phyloP scores from a whole-genome alignment of 2,888 invertebrate species.

The Chaitophorus viminalis region DNA sequence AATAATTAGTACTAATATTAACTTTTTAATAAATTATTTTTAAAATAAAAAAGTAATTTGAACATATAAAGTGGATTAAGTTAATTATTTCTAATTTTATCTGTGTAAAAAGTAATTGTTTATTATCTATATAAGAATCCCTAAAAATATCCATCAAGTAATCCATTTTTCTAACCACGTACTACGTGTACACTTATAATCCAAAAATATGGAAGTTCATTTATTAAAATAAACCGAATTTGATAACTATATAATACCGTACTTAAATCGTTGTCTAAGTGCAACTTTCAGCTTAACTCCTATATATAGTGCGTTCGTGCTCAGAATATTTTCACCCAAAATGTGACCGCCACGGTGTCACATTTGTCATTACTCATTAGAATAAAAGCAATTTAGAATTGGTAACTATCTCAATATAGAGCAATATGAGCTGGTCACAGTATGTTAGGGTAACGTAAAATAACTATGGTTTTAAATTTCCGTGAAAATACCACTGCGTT shows the following conservation, averaged over 20 bases:
- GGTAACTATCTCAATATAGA: slow-evolving; percentile 16
- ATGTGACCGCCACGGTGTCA: not conserved
- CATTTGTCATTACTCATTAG: slow-evolving; percentile 41
- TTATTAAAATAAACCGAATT: slow-evolving; percentile 19
- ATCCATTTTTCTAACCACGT: slow-evolving; percentile 5
- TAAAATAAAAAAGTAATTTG: no score
- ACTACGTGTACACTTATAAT: not conserved
- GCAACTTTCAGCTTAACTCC: not conserved
- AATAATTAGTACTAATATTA: no score
- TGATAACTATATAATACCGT: slow-evolving; percentile 26
- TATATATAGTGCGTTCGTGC: slow-evolving; percentile 29
- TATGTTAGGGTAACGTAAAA: not conserved
- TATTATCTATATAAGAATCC: no score
- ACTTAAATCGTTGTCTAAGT: slow-evolving; percentile 37
- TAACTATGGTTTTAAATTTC: not conserved
- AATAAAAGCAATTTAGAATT: slow-evolving; percentile 37
- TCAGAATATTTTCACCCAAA: slow-evolving; percentile 11
- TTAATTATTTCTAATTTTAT: no score
- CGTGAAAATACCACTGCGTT: not conserved
- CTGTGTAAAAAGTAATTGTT: no score
- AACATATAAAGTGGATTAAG: no score
- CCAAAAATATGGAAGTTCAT: slow-evolving; percentile 2
- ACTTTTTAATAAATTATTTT: no score
- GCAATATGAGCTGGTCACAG: slow-evolving; percentile 11
- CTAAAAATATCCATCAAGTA: not conserved